phyloP scores from a whole-genome alignment of 2,888 invertebrate species.

The Andrena dorsata region DNA sequence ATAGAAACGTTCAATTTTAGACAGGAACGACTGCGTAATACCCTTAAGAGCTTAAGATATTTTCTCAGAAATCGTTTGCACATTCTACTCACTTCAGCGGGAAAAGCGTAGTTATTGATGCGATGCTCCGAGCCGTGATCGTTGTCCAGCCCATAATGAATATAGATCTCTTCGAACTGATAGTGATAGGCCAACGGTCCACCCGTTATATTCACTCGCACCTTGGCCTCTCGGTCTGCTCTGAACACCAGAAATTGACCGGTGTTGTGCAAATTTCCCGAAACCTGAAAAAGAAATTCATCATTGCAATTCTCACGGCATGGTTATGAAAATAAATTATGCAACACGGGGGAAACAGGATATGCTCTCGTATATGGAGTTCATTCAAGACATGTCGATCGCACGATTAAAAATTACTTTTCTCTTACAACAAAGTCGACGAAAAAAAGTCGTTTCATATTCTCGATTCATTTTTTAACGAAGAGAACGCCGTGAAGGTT shows the following conservation, averaged over 20 bases:
- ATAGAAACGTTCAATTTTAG: no score
- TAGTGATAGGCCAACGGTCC: constrained; percentile 98
- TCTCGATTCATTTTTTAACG: no score
- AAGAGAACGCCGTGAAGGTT: background rate
- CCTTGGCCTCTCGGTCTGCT: constrained; percentile 95
- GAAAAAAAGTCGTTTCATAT: no score
- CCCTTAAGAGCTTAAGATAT: background rate
- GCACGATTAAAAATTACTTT: no score
- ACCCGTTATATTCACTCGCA: constrained; percentile 97
- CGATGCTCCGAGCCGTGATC: constrained; percentile 97
- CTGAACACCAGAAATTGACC: constrained; percentile 97
- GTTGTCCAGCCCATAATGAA: constrained; percentile 96
- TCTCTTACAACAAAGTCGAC: background rate
- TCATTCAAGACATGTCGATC: no score
- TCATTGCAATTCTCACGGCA: background rate
- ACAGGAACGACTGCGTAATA: no score
- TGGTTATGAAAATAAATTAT: background rate
- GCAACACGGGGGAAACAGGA: background rate
- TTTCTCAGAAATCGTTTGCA: background rate
- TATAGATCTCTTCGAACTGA: constrained; percentile 97
- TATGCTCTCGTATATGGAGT: background rate
- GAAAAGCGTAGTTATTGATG: constrained; percentile 97
- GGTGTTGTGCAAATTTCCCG: constrained; percentile 95
- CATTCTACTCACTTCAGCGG: constrained; percentile 93
- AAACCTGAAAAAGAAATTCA: constrained; percentile 88